These are phyloP conservation scores for Glaucidium brasilianum DNA, from an alignment of 2,113 vertebrate species.

Conservation along the genomic window DNA sequence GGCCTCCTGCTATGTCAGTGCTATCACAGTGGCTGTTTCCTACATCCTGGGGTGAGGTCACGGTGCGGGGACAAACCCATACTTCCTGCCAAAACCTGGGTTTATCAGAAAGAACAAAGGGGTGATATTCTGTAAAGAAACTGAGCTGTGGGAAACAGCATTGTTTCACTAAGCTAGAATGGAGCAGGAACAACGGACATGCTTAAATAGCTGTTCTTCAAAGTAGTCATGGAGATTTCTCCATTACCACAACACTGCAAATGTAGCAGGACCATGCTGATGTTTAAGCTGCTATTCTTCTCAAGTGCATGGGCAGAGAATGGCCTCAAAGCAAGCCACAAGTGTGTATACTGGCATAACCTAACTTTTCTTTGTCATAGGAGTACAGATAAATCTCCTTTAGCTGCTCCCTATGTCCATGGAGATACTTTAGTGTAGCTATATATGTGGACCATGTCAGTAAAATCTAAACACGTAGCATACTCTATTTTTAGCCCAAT, in stretches of 20 bases:
- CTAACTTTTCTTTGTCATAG: background rate
- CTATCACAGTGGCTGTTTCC: background rate
- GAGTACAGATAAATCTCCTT: background rate
- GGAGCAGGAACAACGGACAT: background rate
- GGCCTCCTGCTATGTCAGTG: background rate
- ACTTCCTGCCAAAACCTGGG: conserved; percentile 23
- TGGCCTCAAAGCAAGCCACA: background rate
- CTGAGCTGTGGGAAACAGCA: background rate
- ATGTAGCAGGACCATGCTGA: background rate
- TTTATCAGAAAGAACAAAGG: conserved; percentile 16
- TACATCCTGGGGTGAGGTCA: background rate
- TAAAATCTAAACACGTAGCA: background rate
- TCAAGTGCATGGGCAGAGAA: background rate
- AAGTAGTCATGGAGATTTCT: background rate
- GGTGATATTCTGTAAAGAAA: background rate
- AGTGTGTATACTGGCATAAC: background rate
- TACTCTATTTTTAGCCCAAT: background rate
- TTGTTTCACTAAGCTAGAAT: background rate
- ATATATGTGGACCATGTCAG: background rate
- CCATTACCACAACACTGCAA: background rate
- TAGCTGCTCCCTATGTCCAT: background rate
- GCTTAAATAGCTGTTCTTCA: background rate
- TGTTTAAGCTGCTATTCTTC: background rate
- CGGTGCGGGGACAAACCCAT: background rate
- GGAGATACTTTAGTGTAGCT: background rate